Evolutionary conservation across 2,797 vertebrate genomes (phyloP).

Genomic region (Rhinella marina): DNA sequence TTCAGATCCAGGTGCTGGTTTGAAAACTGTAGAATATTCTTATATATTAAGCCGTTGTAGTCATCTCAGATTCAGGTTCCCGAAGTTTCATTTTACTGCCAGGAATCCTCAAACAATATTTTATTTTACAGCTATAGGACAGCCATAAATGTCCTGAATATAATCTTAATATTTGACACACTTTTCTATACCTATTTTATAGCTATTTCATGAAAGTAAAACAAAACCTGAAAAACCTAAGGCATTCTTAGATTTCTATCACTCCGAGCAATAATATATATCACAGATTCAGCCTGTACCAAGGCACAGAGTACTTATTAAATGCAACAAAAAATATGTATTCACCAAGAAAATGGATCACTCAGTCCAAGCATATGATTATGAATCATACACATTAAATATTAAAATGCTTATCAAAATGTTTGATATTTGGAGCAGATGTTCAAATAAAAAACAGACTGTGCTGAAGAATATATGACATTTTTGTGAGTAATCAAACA

Average conservation of each 20-base stretch:
- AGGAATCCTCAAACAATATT: not conserved
- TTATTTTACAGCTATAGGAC: not conserved
- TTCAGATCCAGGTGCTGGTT: too few relatives aligned
- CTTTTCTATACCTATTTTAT: not conserved
- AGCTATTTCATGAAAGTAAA: not conserved
- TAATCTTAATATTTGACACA: not conserved
- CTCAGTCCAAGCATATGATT: slow-evolving; percentile 55
- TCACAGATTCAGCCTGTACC: not conserved
- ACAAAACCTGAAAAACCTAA: not conserved
- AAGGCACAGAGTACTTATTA: not conserved
- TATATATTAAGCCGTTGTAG: not conserved
- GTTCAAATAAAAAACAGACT: slow-evolving; percentile 52
- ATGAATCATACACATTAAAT: slow-evolving; percentile 60
- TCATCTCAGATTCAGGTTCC: too few relatives aligned
- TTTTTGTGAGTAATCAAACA: slow-evolving; percentile 47
- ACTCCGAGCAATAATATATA: not conserved
- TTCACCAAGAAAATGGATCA: slow-evolving; percentile 49
- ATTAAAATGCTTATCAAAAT: slow-evolving; percentile 61
- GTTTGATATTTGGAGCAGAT: slow-evolving; percentile 60
- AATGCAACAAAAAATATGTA: slow-evolving; percentile 31
- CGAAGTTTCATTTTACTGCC: too few relatives aligned
- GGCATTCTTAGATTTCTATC: not conserved
- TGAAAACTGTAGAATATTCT: not conserved
- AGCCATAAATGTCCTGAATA: not conserved
- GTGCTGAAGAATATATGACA: slow-evolving; percentile 45